Percentiles rank a stretch among this genome's conserved stretches.
These are phyloP conservation scores for Megamerina dolium DNA, from an alignment of 2,888 invertebrate genomes.

Conservation along the genomic window DNA sequence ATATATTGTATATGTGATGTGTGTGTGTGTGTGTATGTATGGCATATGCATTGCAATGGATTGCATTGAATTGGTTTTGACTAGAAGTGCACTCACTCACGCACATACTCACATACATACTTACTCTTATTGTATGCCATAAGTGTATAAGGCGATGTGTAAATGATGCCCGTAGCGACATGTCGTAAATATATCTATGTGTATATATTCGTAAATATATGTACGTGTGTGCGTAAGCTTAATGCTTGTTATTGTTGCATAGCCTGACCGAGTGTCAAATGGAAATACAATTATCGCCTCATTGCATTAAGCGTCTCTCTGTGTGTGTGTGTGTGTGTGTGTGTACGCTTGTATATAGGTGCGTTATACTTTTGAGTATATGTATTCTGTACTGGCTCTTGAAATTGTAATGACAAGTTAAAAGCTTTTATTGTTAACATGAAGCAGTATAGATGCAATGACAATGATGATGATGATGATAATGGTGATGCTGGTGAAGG, in stretches of 20 bases:
- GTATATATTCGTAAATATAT: background rate
- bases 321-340: background rate
- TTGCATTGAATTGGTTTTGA: too few relatives aligned
- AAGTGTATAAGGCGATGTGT: too few relatives aligned
- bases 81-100: background rate
- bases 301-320: conserved; percentile 2
- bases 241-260: background rate
- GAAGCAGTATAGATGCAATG: too few relatives aligned
- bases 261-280: conserved; percentile 2
- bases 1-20: background rate
- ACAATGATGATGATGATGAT: too few relatives aligned
- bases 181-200: too few relatives aligned
- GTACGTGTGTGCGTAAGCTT: background rate
- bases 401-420: conserved; percentile 4
- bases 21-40: conserved; percentile 1
- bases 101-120: background rate
- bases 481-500: too few relatives aligned
- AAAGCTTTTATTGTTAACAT: conserved; percentile 3
- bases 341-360: background rate
- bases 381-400: background rate
- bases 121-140: background rate
- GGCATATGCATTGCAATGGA: background rate
- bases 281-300: conserved; percentile 7
- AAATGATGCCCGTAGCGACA: background rate
- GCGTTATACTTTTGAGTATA: too few relatives aligned